Evolutionary conservation across 2,888 invertebrate species (phyloP).

Genomic region (Theodoxus fluviatilis): DNA sequence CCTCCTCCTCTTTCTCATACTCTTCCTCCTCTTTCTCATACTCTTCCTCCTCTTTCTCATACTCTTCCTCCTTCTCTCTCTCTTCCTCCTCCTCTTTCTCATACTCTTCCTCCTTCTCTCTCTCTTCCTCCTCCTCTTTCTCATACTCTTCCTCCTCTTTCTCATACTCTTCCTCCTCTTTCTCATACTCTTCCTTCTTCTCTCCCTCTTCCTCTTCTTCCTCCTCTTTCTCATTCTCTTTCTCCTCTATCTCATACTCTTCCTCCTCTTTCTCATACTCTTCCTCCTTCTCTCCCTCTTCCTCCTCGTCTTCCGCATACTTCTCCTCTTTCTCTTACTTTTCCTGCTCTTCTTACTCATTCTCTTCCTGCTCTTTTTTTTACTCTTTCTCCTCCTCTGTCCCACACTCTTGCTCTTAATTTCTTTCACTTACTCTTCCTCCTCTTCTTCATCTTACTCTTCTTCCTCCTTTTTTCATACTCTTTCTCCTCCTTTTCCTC

Average conservation of each 20-base stretch:
- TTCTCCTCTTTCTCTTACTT: not conserved
- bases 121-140: not conserved
- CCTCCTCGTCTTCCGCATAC: not conserved
- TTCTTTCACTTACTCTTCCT: not conserved
- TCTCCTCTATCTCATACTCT: not conserved
- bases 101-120: not conserved
- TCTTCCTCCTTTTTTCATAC: not conserved
- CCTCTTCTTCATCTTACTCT: not conserved
- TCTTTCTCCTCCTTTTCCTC: not conserved
- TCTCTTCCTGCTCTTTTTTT: not conserved
- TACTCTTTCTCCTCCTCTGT: not conserved
- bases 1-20: not conserved
- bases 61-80: not conserved
- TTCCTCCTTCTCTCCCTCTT: not conserved
- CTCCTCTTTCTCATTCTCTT: not conserved
- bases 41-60: not conserved
- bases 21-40: constrained; percentile 29
- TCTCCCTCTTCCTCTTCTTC: not conserved
- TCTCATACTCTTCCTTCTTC: not conserved
- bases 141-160: not conserved
- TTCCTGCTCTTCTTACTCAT: not conserved
- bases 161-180: not conserved
- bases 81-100: not conserved
- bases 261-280: not conserved
- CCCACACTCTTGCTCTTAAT: not conserved